A percentile compares a stretch with the other conserved stretches of the same genome.
Conservation (phyloP, 2,888 invertebrate genomes). For the Chrysotoxum bicinctum region DNA sequence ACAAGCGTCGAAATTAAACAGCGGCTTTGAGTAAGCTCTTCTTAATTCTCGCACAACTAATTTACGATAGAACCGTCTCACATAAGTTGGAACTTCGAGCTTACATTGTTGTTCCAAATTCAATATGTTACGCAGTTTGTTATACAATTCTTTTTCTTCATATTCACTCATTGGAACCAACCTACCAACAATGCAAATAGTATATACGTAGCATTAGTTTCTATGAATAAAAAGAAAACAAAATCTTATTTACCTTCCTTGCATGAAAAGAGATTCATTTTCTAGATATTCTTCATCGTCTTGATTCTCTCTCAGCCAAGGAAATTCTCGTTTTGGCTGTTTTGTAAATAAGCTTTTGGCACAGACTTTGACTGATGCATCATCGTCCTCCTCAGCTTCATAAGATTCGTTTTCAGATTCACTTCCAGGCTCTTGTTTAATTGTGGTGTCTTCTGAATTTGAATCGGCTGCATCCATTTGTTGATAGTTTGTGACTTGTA, state of each 20-base stretch:
- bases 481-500: conserved; percentile 80
- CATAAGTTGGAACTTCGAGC: conserved; percentile 77
- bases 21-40: conserved; percentile 83
- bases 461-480: conserved; percentile 60
- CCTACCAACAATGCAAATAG: conserved; percentile 41
- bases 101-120: conserved; percentile 75
- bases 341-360: conserved; percentile 80
- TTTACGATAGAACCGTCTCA: conserved; percentile 84
- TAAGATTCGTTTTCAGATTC: conserved; percentile 32
- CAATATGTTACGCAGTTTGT: conserved; percentile 77
- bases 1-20: conserved; percentile 84
- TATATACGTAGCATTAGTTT: background rate
- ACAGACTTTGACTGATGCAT: conserved; percentile 73
- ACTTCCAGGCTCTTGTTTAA: conserved; percentile 64
- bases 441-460: conserved; percentile 48
- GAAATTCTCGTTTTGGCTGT: conserved; percentile 80
- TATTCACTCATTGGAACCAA: conserved; percentile 78
- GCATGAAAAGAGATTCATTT: conserved; percentile 55
- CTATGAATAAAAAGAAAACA: background rate
- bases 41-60: conserved; percentile 84
- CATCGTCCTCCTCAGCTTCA: conserved; percentile 45
- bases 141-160: conserved; percentile 79
- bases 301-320: conserved; percentile 81
- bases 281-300: conserved; percentile 40
- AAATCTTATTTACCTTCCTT: conserved; percentile 47